Evolutionary conservation across 2,888 invertebrate genomes (phyloP), one percentile per base, ranked within the genome.

Genomic region (Archaeoteleia sp.): DNA sequence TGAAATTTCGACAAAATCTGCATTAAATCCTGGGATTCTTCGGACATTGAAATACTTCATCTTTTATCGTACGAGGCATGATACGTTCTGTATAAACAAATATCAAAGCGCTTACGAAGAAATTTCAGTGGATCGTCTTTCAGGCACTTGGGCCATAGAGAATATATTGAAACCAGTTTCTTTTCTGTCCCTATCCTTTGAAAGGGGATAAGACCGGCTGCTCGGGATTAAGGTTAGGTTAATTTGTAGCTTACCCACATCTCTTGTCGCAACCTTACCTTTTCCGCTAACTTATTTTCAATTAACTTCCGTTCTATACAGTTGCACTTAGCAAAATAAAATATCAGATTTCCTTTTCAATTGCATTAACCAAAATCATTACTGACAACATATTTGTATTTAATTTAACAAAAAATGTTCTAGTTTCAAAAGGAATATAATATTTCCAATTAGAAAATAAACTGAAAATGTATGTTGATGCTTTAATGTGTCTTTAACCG

Each of bases 21-120:
- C 30, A 42, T 48, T 30, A 46, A 49, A 54, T 6, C 42, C 27
- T 37, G 13, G 27, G 32, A 54, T 30, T 37, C 54, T 23, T 43
- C 42, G 17, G 27, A 57, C 40, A 45, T 51, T 57, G 51, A 34
- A 32, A 34, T 54, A 25, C 27, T 29, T 48, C 37, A 49, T 34
- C 35, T 42, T 66, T 66, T 53, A 66, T 60, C 48, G 49, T 60
- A 66, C 46, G 57, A 54, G 32, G 48, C 54, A 58, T 66, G 53
- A 57, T 57, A 37, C 42, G 42, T 60, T 60, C 60, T 49, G 39
- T 60, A 66, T 66, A 60, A 65, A 65, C 66, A 66, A 66, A 66
- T 66, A 66, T 65, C 53, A 53, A 57, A 65, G 57, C 58, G 46
- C 58, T 65, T 58, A 40, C 53, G 53, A 65, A 65, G 51, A 58